Base-by-base conservation (phyloP, 2,113 vertebrate species). In the Colius striatus region DNA sequence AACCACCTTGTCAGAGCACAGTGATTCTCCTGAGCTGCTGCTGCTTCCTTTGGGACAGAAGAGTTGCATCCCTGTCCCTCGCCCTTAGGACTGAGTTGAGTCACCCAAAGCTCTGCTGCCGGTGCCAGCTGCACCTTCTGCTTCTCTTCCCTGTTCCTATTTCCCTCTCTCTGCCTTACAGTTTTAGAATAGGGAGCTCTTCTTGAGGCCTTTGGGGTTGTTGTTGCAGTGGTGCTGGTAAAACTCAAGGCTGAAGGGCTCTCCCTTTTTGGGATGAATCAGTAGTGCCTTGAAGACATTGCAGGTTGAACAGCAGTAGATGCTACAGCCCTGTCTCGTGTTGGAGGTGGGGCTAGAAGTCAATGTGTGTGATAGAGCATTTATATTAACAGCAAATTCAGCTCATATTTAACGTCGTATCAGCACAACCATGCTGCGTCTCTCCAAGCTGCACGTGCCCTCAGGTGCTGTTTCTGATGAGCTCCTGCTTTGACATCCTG, bases 361-460 rank as follows among this genome's bases (percentile, higher is more conserved):
- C 62, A 48, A 2, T 8, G 38, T 23, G 75, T 55, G 62, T 1
- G 1, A 43, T 34, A 4, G 14, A 11, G 23, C 20, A 8, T 23
- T 88, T 51, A 4, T 50, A 9, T 13, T 60, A 68, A 16, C 34
- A 57, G 62, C 55, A 77, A 6, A 26, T 30, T 73, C 14, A 1
- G 13, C 45, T 90, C 29, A 0, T 18, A 47, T 32, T 32, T 87
- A 6, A 36, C 67, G 60, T 36, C 45, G 34, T 22, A 11, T 7
- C 85, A n/a, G 60, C 21, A 9, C 11, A 14, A 4, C 27, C 0
- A 0, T 22, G 43, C 61, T 77, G 43, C 8, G 54, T 45, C 45
- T 76, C 30, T 50, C 57, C 41, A 38, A 32, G 23, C 36, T n/a
- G 65, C 0, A 0, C 26, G 3, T 13, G 36, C 63, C 20, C n/a